Base-by-base conservation (phyloP, 1,140 invertebrate genomes). In the Hermatobates lingyangjiaoensis region DNA sequence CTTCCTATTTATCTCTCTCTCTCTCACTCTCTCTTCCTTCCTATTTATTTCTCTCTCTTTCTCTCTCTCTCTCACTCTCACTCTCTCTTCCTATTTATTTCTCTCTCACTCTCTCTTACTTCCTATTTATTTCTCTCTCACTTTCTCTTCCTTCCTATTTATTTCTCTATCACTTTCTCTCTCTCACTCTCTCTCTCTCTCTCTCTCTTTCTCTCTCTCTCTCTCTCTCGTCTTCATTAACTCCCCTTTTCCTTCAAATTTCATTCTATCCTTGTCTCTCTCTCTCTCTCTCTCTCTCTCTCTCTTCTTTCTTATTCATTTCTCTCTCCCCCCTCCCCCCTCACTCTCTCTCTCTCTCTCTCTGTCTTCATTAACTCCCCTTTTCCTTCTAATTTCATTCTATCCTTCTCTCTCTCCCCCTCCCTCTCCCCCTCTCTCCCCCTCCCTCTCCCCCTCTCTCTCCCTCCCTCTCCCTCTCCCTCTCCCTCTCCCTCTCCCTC, bases 181-280 rank as follows among this genome's bases (percentile, higher is more conserved):
- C 27, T 38, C 48, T 50, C 21, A 7, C 21, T 14, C n/a, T 23
- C 30, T 20, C 28, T 12, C 30, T n/a, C 45, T 23, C 3, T 28
- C 45, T 42, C 40, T 42, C 40, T 42, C 40, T 42, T 20, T 42
- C 40, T 42, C 18, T 42, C 40, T 10, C 40, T 42, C 40, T 42
- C 18, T 20, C 18, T 20, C 4, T 20, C 21, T 20, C 21, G 14
- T 42, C 40, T 42, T 20, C 21, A 5, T 42, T 20, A n/a, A 14
- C 21, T 20, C 18, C 40, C 21, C 40, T 20, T 20, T 42, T 20
- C n/a, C 40, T 44, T 7, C n/a, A 45, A 18, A 49, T 18, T 10
- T 10, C 40, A 5, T 20, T 42, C 40, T 42, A 4, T 18, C 40
- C 5, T 18, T 18, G 5, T 39, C 25, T 21, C 25, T 49, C 1